Conservation (phyloP, 2,113 vertebrate species). For the Nanorana parkeri region DNA sequence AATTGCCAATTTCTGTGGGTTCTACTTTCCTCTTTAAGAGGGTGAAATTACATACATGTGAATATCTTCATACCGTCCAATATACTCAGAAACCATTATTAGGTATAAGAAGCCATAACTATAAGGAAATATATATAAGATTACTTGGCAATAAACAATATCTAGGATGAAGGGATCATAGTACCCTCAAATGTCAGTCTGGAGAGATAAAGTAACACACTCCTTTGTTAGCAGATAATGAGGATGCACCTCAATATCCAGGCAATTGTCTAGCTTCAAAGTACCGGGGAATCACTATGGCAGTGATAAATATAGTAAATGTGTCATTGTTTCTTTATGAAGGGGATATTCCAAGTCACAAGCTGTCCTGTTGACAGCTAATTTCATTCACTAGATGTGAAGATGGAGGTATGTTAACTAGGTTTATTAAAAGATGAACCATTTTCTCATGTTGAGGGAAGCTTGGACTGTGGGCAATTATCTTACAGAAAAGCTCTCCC, state of each 20-base stretch:
- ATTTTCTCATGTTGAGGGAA: neutral
- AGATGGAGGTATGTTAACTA: conserved; percentile 40
- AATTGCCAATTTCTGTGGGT: conserved; percentile 27
- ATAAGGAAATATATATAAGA: conserved; percentile 7
- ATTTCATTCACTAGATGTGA: conserved; percentile 46
- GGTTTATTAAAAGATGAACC: neutral
- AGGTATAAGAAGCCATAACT: neutral
- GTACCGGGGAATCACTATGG: neutral
- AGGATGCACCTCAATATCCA: conserved; percentile 38
- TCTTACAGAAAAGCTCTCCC: no score
- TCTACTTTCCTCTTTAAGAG: conserved; percentile 21
- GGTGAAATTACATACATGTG: neutral
- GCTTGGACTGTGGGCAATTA: no score
- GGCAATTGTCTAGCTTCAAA: conserved; percentile 47
- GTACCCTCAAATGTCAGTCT: conserved; percentile 27
- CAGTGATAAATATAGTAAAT: conserved; percentile 39
- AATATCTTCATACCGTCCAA: conserved; percentile 19
- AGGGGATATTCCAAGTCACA: conserved; percentile 26
- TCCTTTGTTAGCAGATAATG: conserved; percentile 36
- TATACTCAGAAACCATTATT: neutral
- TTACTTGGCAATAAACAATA: conserved; percentile 17
- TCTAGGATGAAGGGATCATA: conserved; percentile 25
- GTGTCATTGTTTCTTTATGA: conserved; percentile 48
- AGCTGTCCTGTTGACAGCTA: conserved; percentile 46
- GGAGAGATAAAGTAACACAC: conserved; percentile 25